Evolutionary conservation across 2,113 vertebrate genomes (phyloP).

Genomic region (Cochlearius cochlearius): DNA sequence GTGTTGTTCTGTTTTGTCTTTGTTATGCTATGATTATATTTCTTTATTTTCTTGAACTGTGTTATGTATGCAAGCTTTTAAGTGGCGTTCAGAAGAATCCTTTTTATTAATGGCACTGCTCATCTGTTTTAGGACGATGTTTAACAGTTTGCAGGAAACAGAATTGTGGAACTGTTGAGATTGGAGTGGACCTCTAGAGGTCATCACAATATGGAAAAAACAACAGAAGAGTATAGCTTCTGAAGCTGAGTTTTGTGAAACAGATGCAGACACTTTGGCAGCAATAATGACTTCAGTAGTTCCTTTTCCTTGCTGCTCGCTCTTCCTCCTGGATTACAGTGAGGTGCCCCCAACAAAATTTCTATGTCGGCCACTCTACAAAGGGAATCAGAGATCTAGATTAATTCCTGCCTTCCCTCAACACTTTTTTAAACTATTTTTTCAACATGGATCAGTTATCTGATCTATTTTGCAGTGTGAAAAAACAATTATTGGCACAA

Average conservation of each 20-base stretch:
- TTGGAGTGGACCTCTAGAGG: background rate
- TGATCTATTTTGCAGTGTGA: background rate
- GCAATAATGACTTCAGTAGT: background rate
- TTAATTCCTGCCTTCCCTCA: background rate
- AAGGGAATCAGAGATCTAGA: background rate
- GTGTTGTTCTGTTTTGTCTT: background rate
- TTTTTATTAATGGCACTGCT: background rate
- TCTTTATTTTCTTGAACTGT: background rate
- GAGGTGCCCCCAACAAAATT: background rate
- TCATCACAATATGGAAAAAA: background rate
- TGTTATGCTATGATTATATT: background rate
- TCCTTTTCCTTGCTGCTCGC: background rate
- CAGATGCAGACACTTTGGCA: background rate
- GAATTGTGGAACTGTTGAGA: background rate
- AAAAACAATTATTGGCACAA: background rate
- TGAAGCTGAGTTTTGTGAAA: background rate
- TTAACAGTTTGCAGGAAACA: background rate
- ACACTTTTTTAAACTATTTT: background rate
- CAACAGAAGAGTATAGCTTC: background rate
- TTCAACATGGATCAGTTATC: background rate
- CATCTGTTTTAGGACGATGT: background rate
- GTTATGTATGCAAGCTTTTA: background rate
- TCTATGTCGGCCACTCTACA: background rate
- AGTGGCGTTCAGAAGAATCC: background rate
- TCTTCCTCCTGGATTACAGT: background rate